Evolutionary conservation across 2,888 invertebrate species (phyloP), one percentile per base, ranked within the genome.

Genomic region (Hyposoter didymator): DNA sequence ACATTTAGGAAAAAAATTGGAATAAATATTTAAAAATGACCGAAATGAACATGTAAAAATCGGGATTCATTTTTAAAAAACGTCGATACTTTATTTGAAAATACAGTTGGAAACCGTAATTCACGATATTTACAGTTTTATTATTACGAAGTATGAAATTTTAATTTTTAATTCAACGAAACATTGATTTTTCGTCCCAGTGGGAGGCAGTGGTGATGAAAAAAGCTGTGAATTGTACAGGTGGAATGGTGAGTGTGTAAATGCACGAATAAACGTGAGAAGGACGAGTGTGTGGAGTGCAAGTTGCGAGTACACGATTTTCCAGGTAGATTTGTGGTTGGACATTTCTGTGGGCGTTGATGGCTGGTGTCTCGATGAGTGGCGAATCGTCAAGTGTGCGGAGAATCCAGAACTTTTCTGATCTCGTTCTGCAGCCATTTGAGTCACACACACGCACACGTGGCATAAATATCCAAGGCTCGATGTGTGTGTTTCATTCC

Each of bases 321-420:
- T 81, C 67, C 85, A 82, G 82, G 82, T 82, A 82, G 66, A 80
- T 85, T 62, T 82, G 72, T 78, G 85, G 62, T 82, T 76, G 72
- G 76, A 67, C 49, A 64, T 75, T 75, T 69, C 67, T 80, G 85
- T 82, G 85, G 82, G 80, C 82, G 84, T 80, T 73, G 81, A 69
- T 78, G 69, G 73, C 62, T 76, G 72, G 39, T 66, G 78, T 73
- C 64, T n/a, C 67, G 14, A 66, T 78, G 76, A 72, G 72, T 52
- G 70, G 80, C 72, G 72, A 32, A 55, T 32, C 83, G 69, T 39
- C 52, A 73, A 39, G 78, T 17, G n/a, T n/a, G n/a, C n/a, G 47
- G 73, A 47, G 66, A 74, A 55, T 8, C 69, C 78, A 39, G 8
- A 59, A 55, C 59, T 28, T 32, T 52, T 32, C 76, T 73, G 80